Evolutionary conservation across 2,888 invertebrate genomes (phyloP), one percentile per base, ranked within the genome.

Genomic region (Notodonta dromedarius): DNA sequence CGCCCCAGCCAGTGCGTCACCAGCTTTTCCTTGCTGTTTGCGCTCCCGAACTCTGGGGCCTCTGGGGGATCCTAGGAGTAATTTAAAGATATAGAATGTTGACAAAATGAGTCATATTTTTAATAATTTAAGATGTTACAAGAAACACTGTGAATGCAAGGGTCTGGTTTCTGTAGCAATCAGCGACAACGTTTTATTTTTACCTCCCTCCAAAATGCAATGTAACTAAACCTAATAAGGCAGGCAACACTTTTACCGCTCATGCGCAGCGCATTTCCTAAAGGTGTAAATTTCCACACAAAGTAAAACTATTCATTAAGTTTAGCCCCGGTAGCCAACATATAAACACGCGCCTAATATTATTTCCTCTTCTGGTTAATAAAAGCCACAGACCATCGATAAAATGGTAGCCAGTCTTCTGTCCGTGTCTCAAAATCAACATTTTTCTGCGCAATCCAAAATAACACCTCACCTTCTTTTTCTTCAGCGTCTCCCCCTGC

Each of bases 1-100:
- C 94, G 93, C 9, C 94, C 95, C 70, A 95, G 84, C 95, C 95
- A 95, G 32, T 93, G 93, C 62, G 89, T 91, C 69, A 95, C 94
- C 64, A 95, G 84, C 73, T 93, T 93, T 79, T 94, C 94, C 63
- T 94, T 94, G 74, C 93, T 93, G 83, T 91, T 92, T 5, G 93
- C 91, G 70, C 93, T 93, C 71, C 91, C 94, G 69, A 79, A 92
- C 74, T 89, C 86, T 2, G 84, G 79, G 4, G 80, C 72, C 72
- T 90, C 85, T 67, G 88, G 52, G 5, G 0, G 13, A n/a, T 50
- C 50, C 50, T 50, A 16, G 4, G 9, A n/a, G 16, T 2, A 16
- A 50, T 16, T 16, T 4, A 6, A 48, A 9, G 11, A 12, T 42
- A 2, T 4, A 42, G 11, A 12, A 11, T 0, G 9, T 12, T 1